Base-by-base conservation (phyloP, 2,797 vertebrate genomes). In the Gephyroberyx darwinii region DNA sequence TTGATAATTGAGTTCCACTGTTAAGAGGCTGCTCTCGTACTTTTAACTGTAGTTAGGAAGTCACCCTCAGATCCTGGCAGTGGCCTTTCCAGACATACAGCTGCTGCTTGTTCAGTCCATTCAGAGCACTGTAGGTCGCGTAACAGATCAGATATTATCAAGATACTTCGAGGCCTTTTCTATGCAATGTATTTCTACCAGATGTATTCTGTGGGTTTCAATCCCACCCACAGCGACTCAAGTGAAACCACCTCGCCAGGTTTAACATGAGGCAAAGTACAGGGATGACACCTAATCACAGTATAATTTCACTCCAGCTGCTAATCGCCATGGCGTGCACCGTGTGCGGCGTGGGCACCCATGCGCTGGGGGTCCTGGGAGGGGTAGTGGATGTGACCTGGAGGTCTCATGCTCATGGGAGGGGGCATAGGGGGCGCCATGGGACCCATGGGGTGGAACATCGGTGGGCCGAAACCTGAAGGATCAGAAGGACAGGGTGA, bases 321-420 rank as follows among this genome's bases (percentile, higher is more conserved):
- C 62, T 91, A 91, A 60, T 93, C 90, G 0, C 85, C 82, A 8
- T 93, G 92, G 35, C 90, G 91, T 5, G 89, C 43, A n/a, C 89
- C 91, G 0, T 92, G 92, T 17, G 92, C 89, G 0, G 96, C 95
- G 7, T 99, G 98, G 65, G 98, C 96, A 0, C 98, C 98, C 98
- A 99, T 99, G 78, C 97, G 94, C 90, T 98, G 96, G 78, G 98
- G 98, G 86, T 99, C 98, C 91, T 99, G 97, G 83, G 98, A 99
- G 0, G 98, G 98, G 81, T 99, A 99, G 86, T 99, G 98, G 87
- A 99, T 97, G 89, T 96, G 96, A 79, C 97, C 97, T 0, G 98
- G 96, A 63, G 97, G 96, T 88, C 97, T 94, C 94, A 99, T 95
- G 89, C 94, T 96, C 83, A 98, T 96, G 48, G 98, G 96, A 0